Percentiles rank a stretch among this genome's conserved stretches.
Evolutionary conservation across 1,140 invertebrate species (phyloP).

Genomic region (Fopius arisanus): DNA sequence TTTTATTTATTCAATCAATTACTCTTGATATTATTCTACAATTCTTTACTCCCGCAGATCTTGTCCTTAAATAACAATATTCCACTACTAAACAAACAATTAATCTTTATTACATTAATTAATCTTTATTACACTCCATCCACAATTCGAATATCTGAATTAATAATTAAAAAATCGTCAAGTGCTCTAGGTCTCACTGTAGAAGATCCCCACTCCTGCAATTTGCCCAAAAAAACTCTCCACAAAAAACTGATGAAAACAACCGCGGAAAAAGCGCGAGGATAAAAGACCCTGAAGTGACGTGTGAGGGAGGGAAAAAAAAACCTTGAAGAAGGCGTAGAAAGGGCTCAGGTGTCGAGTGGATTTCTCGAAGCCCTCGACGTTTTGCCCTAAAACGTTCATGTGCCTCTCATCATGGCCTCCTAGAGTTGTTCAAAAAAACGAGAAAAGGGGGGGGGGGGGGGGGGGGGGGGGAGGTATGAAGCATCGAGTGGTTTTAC

Average conservation of each 20-base stretch:
- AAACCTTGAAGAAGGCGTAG: background rate
- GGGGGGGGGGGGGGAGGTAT: background rate
- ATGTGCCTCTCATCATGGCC: background rate
- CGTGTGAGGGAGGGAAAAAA: background rate
- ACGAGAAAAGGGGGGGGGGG: background rate
- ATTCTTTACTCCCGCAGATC: too few relatives aligned
- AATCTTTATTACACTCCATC: too few relatives aligned
- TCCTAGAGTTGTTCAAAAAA: background rate
- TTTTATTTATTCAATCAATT: too few relatives aligned
- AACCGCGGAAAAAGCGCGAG: background rate
- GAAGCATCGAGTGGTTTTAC: constrained; percentile 26
- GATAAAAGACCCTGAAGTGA: background rate
- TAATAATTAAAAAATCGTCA: too few relatives aligned
- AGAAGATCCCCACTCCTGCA: too few relatives aligned
- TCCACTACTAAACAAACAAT: too few relatives aligned
- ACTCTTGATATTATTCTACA: too few relatives aligned
- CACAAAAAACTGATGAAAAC: background rate
- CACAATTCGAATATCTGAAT: too few relatives aligned
- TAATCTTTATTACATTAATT: too few relatives aligned
- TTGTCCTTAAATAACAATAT: too few relatives aligned
- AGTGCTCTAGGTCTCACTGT: too few relatives aligned
- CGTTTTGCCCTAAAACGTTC: background rate
- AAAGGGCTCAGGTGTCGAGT: background rate
- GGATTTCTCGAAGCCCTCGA: background rate
- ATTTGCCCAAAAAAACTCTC: too few relatives aligned